phyloP scores from a whole-genome alignment of 2,888 invertebrate genomes.

The Polymixis flavicincta region DNA sequence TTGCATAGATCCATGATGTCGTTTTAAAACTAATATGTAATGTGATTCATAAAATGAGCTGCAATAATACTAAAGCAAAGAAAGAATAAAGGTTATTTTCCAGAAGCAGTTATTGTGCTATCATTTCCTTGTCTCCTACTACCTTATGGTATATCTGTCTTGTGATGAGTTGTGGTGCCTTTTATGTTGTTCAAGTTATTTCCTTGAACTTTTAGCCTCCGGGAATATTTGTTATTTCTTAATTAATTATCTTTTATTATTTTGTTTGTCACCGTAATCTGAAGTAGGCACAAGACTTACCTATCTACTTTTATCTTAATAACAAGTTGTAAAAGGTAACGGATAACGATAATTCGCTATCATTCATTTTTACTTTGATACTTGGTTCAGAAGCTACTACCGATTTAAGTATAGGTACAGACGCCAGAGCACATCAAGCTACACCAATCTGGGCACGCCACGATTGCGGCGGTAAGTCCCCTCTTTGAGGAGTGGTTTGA shows the following conservation, averaged over 20 bases:
- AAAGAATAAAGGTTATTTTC: slow-evolving; percentile 29
- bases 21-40: neutral
- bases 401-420: too few species aligned
- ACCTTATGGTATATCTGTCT: too few species aligned
- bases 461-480: too few species aligned
- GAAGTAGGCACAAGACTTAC: slow-evolving; percentile 20
- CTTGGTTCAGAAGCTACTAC: neutral
- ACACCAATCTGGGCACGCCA: too few species aligned
- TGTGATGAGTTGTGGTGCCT: neutral
- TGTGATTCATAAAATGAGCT: neutral
- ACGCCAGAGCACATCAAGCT: too few species aligned
- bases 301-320: slow-evolving; percentile 17
- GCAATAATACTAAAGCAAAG: neutral
- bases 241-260: slow-evolving; percentile 23
- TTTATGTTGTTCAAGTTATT: neutral
- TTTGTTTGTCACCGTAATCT: slow-evolving; percentile 24
- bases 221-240: neutral
- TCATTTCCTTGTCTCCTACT: neutral
- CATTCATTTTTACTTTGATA: slow-evolving; percentile 16
- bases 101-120: neutral
- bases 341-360: slow-evolving; percentile 11
- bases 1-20: neutral
- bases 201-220: neutral
- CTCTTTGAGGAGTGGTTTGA: too few species aligned
- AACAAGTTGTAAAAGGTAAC: slow-evolving; percentile 25